These are phyloP conservation scores for Yoshiicerus persimilis DNA, from an alignment of 1,140 invertebrate genomes.

Conservation along the genomic window DNA sequence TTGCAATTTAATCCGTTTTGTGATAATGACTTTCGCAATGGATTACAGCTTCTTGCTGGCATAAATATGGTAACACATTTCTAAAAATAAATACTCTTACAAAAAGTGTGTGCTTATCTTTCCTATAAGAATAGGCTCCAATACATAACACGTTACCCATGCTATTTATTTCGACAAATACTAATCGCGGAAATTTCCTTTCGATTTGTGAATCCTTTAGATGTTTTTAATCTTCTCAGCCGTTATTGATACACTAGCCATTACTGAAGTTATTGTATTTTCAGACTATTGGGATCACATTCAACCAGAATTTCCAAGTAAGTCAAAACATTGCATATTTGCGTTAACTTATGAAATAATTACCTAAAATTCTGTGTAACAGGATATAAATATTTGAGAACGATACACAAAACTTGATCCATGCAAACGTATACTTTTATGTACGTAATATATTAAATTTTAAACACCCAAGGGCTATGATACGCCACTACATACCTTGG, in stretches of 20 bases:
- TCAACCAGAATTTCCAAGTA: background rate
- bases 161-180: background rate
- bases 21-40: constrained; percentile 2
- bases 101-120: background rate
- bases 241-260: background rate
- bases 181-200: background rate
- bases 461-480: no score
- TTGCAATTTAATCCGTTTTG: constrained; percentile 2
- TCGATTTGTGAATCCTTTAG: background rate
- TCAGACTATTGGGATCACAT: background rate
- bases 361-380: background rate
- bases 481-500: no score
- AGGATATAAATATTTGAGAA: no score
- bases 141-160: background rate
- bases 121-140: background rate
- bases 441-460: no score
- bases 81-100: background rate
- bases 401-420: no score
- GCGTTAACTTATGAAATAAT: background rate
- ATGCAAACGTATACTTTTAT: no score
- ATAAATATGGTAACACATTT: background rate
- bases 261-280: background rate
- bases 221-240: background rate
- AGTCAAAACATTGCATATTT: background rate
- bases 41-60: background rate